phyloP scores from a whole-genome alignment of 2,797 vertebrate species.

The Bradypus variegatus region DNA sequence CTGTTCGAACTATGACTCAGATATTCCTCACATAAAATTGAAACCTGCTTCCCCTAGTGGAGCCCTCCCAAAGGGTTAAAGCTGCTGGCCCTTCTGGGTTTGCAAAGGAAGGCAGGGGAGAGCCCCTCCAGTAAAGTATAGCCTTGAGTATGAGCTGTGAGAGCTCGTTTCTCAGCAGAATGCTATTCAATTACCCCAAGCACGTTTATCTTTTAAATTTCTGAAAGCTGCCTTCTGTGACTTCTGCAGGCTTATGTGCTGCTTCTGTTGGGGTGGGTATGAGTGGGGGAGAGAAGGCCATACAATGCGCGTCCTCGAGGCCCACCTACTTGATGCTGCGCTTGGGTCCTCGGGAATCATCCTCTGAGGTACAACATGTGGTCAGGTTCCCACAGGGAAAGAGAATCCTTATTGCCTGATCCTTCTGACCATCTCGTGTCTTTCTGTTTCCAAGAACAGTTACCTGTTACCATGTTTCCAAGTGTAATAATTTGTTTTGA shows the following conservation, averaged over 20 bases:
- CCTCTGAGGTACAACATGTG: background rate
- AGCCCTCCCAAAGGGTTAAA: background rate
- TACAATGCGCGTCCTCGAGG: background rate
- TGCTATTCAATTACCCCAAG: background rate
- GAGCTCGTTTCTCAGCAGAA: slow-evolving; percentile 27
- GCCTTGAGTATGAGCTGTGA: background rate
- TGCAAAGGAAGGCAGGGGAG: background rate
- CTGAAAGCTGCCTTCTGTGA: background rate
- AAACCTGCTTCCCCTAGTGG: background rate
- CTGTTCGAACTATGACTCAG: background rate
- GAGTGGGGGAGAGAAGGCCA: background rate
- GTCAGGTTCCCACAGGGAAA: background rate
- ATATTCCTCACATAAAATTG: background rate
- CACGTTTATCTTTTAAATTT: slow-evolving; percentile 30
- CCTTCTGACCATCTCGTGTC: background rate
- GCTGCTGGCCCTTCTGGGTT: background rate
- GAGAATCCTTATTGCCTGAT: background rate
- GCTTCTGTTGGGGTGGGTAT: background rate
- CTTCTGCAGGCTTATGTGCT: slow-evolving; percentile 5
- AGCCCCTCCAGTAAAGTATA: background rate
- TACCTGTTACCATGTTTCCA: background rate
- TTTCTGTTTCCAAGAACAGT: background rate
- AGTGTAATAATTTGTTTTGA: background rate
- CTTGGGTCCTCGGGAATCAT: background rate
- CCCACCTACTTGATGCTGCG: background rate